phyloP scores from a whole-genome alignment of 2,797 vertebrate genomes.

The Melanotaenia trifasciata region DNA sequence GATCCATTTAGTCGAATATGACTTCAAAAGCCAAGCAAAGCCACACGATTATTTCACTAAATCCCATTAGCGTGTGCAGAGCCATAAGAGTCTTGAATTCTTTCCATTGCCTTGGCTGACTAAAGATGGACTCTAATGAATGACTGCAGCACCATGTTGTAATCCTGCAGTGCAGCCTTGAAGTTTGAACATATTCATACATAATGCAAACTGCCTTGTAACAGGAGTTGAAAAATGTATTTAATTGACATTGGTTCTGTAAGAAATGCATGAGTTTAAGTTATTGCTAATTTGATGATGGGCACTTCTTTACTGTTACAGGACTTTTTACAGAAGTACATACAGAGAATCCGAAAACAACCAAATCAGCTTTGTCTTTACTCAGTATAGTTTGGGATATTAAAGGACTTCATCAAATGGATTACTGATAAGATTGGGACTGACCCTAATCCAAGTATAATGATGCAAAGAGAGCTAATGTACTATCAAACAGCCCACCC shows the following conservation, averaged over 20 bases:
- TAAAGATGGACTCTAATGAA: neutral
- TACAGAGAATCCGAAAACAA: neutral
- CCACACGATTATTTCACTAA: neutral
- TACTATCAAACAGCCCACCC: neutral
- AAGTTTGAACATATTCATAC: neutral
- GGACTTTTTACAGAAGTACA: neutral
- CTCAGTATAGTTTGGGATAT: too few relatives aligned
- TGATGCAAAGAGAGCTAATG: neutral
- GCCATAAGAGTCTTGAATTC: neutral
- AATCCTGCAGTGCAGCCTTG: neutral
- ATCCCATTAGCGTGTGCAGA: neutral
- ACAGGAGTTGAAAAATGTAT: neutral
- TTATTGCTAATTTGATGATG: neutral
- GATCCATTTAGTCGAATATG: neutral
- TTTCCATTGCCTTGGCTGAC: neutral
- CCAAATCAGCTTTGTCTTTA: too few relatives aligned
- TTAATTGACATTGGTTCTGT: neutral
- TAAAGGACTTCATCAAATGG: too few relatives aligned
- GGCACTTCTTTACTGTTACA: neutral
- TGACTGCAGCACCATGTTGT: neutral
- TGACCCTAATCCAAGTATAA: too few relatives aligned
- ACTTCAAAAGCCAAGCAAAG: neutral
- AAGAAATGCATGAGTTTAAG: neutral
- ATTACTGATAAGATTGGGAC: too few relatives aligned
- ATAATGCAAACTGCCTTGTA: neutral